phyloP scores from a whole-genome alignment of 1,140 invertebrate genomes.

The Drosophila ercepeae region DNA sequence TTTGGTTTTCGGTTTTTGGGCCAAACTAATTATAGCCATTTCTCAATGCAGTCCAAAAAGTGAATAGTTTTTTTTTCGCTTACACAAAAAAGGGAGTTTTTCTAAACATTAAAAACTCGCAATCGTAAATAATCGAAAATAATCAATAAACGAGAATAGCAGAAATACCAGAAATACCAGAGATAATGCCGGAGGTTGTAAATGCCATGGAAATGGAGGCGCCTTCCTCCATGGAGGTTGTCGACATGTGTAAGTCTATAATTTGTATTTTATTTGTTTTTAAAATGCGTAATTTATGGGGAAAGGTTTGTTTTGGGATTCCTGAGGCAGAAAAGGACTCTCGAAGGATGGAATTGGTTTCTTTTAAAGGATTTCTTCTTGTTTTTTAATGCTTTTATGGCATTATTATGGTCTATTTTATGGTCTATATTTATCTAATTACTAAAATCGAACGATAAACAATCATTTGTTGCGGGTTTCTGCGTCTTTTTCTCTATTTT shows the following conservation, averaged over 20 bases:
- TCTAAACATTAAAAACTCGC: background rate
- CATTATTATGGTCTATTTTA: constrained; percentile 1
- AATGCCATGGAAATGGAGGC: constrained; percentile 39
- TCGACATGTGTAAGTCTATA: constrained; percentile 30
- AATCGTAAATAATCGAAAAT: constrained; percentile 3
- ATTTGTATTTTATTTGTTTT: background rate
- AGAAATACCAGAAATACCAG: too few species aligned
- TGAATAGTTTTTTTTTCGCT: constrained; percentile 11
- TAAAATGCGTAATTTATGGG: background rate
- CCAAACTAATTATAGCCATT: constrained; percentile 39
- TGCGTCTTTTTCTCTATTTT: too few species aligned
- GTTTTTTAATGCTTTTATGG: background rate
- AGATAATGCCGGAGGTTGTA: constrained; percentile 31
- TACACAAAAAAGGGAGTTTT: constrained; percentile 1
- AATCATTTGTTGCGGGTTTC: too few species aligned
- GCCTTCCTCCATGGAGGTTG: constrained; percentile 15
- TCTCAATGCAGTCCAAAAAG: constrained; percentile 22
- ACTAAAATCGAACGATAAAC: background rate
- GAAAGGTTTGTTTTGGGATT: background rate
- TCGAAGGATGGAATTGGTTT: too few species aligned
- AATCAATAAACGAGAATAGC: background rate
- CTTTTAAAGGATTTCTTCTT: too few species aligned
- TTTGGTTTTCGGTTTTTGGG: constrained; percentile 5
- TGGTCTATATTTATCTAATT: background rate
- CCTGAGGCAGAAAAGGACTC: too few species aligned